Evolutionary conservation across 2,888 invertebrate genomes (phyloP).

Genomic region (Sinentomon sp.): DNA sequence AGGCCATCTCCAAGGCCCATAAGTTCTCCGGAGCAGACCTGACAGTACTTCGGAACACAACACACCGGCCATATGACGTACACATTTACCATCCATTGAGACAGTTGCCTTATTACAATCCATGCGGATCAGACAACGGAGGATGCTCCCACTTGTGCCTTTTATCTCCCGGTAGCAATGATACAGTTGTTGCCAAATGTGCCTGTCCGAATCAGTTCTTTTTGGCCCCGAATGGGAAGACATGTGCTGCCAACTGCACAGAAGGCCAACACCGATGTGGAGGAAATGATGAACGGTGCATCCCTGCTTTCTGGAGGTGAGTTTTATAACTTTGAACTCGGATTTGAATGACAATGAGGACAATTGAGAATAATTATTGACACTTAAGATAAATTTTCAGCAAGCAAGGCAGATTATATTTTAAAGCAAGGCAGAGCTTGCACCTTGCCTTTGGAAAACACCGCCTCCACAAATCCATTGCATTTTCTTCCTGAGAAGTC

Average conservation of each 20-base stretch:
- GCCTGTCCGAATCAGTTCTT: slow-evolving; percentile 87
- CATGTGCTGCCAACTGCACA: slow-evolving; percentile 84
- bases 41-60: slow-evolving; percentile 52
- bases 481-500: too few relatives aligned
- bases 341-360: too few relatives aligned
- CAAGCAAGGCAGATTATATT: too few relatives aligned
- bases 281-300: slow-evolving; percentile 37
- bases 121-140: slow-evolving; percentile 74
- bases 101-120: slow-evolving; percentile 59
- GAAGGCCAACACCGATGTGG: slow-evolving; percentile 53
- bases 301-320: slow-evolving; percentile 51
- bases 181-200: slow-evolving; percentile 53
- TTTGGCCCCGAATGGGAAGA: slow-evolving; percentile 43
- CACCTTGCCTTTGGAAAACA: too few relatives aligned
- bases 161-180: slow-evolving; percentile 49
- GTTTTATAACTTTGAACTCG: too few relatives aligned
- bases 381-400: too few relatives aligned
- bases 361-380: too few relatives aligned
- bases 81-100: slow-evolving; percentile 70
- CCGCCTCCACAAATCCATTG: too few relatives aligned
- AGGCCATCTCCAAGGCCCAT: slow-evolving; percentile 65
- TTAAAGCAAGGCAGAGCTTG: too few relatives aligned
- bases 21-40: slow-evolving; percentile 56
- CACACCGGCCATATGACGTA: slow-evolving; percentile 80
- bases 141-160: slow-evolving; percentile 88